Conservation (phyloP, 1,140 invertebrate species). For the Manduca sexta region DNA sequence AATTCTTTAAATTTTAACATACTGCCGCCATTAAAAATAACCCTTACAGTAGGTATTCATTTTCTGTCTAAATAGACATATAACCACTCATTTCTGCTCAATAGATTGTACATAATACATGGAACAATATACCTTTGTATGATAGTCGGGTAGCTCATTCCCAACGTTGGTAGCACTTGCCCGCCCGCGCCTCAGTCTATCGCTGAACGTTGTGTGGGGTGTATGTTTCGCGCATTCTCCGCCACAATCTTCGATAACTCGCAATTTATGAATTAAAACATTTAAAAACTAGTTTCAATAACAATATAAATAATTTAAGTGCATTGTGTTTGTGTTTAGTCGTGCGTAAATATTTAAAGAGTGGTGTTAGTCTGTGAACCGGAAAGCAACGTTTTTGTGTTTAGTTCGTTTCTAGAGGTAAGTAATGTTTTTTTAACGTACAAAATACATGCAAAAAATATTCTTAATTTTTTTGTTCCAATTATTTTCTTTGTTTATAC, state of each 20-base stretch:
- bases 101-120: too few relatives aligned
- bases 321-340: neutral
- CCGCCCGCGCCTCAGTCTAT: conserved; percentile 6
- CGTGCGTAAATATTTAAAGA: neutral
- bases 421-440: neutral
- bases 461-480: too few relatives aligned
- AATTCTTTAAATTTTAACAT: too few relatives aligned
- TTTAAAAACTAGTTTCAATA: neutral
- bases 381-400: neutral
- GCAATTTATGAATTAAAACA: conserved; percentile 2
- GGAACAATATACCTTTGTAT: too few relatives aligned
- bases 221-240: neutral
- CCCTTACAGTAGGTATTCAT: too few relatives aligned
- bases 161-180: neutral
- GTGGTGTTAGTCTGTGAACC: neutral
- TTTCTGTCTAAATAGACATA: too few relatives aligned
- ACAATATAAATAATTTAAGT: neutral
- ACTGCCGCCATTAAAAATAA: too few relatives aligned
- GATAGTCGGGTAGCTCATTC: too few relatives aligned
- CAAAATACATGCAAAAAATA: too few relatives aligned
- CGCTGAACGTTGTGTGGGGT: neutral
- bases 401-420: neutral
- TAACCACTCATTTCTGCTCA: too few relatives aligned
- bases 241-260: neutral
- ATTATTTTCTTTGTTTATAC: too few relatives aligned